A percentile compares a stretch with the other conserved stretches of the same genome.
Conservation (phyloP, 2,888 invertebrate genomes). For the Formica aserva region DNA sequence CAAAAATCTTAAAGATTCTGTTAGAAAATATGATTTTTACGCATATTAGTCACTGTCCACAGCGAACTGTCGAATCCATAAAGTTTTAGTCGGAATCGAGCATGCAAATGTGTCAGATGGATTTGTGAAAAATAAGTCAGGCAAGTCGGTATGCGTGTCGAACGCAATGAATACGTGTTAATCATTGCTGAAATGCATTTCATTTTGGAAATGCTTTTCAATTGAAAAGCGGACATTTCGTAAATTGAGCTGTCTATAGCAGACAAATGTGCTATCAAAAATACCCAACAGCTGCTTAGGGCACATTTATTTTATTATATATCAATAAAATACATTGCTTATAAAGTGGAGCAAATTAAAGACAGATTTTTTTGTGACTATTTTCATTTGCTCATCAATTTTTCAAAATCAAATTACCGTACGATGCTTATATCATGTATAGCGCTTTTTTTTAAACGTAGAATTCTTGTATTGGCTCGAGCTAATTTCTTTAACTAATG, state of each 20-base stretch:
- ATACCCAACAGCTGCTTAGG: conserved; percentile 10
- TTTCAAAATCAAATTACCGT: neutral
- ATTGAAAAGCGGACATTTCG: conserved; percentile 30
- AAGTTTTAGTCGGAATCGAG: neutral
- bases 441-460: neutral
- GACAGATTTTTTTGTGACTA: neutral
- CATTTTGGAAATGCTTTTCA: conserved; percentile 24
- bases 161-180: conserved; percentile 27
- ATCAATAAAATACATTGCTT: neutral
- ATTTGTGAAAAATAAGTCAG: conserved; percentile 21
- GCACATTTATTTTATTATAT: conserved; percentile 9
- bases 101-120: neutral
- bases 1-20: neutral
- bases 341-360: neutral
- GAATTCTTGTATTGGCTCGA: neutral
- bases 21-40: neutral
- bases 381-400: neutral
- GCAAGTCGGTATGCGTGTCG: neutral
- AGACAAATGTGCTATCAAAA: conserved; percentile 10
- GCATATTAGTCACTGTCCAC: neutral
- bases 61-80: conserved; percentile 7
- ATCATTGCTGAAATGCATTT: conserved; percentile 37
- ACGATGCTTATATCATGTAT: neutral
- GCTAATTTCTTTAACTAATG: conserved; percentile 16
- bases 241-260: conserved; percentile 31